These are phyloP conservation scores for Cassiopea andromeda DNA, from an alignment of 30 jellyfish, hydroid and myxozoan genomes.

Conservation along the genomic window DNA sequence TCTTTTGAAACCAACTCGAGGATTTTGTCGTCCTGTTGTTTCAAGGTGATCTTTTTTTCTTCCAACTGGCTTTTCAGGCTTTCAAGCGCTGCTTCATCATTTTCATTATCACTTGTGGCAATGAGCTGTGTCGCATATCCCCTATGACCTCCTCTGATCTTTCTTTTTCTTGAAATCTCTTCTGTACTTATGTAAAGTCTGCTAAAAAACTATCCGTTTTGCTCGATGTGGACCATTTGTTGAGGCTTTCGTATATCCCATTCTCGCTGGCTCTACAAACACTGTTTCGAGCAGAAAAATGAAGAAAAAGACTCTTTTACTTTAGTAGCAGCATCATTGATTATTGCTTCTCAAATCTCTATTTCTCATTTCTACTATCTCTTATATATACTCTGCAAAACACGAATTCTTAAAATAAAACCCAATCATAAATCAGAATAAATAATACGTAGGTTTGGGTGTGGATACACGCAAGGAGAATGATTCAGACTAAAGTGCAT, in stretches of 20 bases:
- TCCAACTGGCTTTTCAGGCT: neutral
- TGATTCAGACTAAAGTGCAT: too few species aligned
- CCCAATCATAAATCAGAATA: too few species aligned
- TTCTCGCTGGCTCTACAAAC: neutral
- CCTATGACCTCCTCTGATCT: constrained; percentile 8
- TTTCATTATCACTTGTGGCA: neutral
- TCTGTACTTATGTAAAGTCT: neutral
- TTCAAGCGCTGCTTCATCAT: neutral
- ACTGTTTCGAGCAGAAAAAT: too few species aligned
- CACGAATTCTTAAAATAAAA: too few species aligned
- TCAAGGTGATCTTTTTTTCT: neutral
- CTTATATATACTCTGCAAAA: too few species aligned
- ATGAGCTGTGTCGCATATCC: constrained; percentile 4
- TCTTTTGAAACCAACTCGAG: neutral
- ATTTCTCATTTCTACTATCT: too few species aligned
- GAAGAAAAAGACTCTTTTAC: too few species aligned
- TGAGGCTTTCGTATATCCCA: neutral
- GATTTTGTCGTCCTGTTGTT: neutral
- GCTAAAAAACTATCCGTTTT: neutral
- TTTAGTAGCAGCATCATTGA: too few species aligned
- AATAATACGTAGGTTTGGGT: too few species aligned
- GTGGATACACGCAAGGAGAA: too few species aligned
- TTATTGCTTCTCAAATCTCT: too few species aligned
- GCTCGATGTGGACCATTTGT: constrained; percentile 5
- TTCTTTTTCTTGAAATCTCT: neutral